A percentile compares a stretch with the other conserved stretches of the same genome.
Conservation (phyloP, 2,888 invertebrate species). For the Cosmorhoe ocellata region DNA sequence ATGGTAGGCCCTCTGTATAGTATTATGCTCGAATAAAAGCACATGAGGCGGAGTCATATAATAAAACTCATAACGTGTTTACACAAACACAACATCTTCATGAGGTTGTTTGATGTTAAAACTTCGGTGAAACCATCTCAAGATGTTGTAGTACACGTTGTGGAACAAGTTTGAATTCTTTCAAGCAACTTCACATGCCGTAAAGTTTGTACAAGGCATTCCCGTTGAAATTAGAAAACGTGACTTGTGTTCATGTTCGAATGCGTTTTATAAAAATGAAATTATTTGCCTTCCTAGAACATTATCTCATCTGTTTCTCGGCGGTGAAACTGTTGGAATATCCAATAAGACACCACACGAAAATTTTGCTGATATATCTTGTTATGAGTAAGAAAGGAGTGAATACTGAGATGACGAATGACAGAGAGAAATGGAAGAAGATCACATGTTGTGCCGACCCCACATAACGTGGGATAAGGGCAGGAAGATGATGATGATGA, state of each 20-base stretch:
- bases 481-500: too few species aligned
- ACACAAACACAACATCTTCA: constrained; percentile 38
- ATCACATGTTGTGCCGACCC: too few species aligned
- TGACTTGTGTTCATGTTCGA: constrained; percentile 14
- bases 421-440: too few species aligned
- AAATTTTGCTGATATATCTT: too few species aligned
- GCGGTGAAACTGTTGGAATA: neutral
- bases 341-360: too few species aligned
- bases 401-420: too few species aligned
- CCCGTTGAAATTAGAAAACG: constrained; percentile 25
- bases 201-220: constrained; percentile 32
- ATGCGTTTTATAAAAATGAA: constrained; percentile 2
- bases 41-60: constrained; percentile 3
- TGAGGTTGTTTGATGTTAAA: constrained; percentile 38
- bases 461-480: too few species aligned
- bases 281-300: constrained; percentile 1
- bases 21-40: neutral
- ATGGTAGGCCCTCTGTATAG: too few species aligned
- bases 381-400: too few species aligned
- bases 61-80: constrained; percentile 1
- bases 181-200: constrained; percentile 37
- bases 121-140: constrained; percentile 45
- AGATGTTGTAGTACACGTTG: constrained; percentile 42
- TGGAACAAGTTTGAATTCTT: constrained; percentile 37
- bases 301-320: neutral